Percentiles rank a stretch among this genome's conserved stretches.
Conservation (phyloP, 37 sponge, comb jelly and placozoan genomes). For the Halisarca cf. caerulea region DNA sequence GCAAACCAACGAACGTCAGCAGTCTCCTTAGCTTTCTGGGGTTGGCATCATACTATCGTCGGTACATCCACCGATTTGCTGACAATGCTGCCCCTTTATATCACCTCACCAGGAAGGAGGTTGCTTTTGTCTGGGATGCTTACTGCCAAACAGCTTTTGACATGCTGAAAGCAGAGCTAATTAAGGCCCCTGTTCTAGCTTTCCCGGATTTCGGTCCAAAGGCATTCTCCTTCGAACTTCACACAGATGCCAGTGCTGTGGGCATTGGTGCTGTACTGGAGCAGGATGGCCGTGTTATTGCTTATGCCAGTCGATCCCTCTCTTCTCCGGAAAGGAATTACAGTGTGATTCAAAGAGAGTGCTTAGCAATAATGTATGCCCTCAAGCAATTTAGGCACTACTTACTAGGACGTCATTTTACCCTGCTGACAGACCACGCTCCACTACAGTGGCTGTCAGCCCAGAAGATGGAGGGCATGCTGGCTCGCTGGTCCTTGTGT, state of each 20-base stretch:
- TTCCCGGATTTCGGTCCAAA: neutral
- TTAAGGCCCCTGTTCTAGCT: neutral
- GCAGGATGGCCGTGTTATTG: slow-evolving; percentile 4
- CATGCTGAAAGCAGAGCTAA: neutral
- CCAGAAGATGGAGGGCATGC: too few relatives aligned
- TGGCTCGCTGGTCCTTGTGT: too few relatives aligned
- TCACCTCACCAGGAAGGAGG: neutral
- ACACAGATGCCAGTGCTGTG: slow-evolving; percentile 13
- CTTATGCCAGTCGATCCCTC: neutral
- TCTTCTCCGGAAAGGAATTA: neutral
- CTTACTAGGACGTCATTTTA: too few relatives aligned
- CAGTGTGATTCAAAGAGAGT: slow-evolving; percentile 4
- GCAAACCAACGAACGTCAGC: too few relatives aligned
- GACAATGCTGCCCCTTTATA: neutral
- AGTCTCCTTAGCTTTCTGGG: neutral
- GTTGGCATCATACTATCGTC: too few relatives aligned
- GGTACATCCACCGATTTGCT: too few relatives aligned
- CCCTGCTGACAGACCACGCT: too few relatives aligned
- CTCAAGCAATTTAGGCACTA: too few relatives aligned
- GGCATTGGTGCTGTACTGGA: neutral
- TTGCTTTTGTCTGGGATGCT: neutral
- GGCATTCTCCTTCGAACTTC: neutral
- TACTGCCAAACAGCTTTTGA: neutral
- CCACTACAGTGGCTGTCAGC: too few relatives aligned
- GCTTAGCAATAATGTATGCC: too few relatives aligned